Percentiles rank a stretch among this genome's conserved stretches.
Evolutionary conservation across 1,140 invertebrate species (phyloP).

Genomic region (Phymorhynchus buccinoides): DNA sequence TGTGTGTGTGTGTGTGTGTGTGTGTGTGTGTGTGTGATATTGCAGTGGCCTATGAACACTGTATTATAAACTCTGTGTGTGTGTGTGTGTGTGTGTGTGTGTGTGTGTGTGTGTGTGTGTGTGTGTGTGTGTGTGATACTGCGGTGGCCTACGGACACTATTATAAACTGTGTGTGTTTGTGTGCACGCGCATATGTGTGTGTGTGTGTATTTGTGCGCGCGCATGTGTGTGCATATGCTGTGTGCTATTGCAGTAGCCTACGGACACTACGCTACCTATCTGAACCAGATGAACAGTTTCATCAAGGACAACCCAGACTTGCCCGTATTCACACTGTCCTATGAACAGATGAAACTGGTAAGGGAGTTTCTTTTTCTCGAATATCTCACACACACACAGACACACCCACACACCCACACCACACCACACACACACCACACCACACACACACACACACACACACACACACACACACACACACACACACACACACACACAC

Average conservation of each 20-base stretch:
- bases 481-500: not conserved
- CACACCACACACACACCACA: too few relatives aligned
- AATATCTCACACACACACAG: not conserved
- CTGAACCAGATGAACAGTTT: slow-evolving; percentile 36
- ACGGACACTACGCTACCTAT: slow-evolving; percentile 32
- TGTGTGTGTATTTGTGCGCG: not conserved
- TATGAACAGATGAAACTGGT: slow-evolving; percentile 59
- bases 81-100: not conserved
- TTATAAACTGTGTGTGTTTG: not conserved
- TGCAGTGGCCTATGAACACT: too few relatives aligned
- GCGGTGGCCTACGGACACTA: not conserved
- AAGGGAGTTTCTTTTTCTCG: not conserved
- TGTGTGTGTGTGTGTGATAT: too few relatives aligned
- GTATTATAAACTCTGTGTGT: too few relatives aligned
- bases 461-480: not conserved
- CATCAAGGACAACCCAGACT: slow-evolving; percentile 28
- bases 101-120: not conserved
- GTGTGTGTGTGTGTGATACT: not conserved
- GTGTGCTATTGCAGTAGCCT: slow-evolving; percentile 21
- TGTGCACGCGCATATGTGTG: not conserved
- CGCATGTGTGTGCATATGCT: not conserved
- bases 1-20: too few relatives aligned
- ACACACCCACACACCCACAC: not conserved
- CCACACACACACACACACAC: not conserved
- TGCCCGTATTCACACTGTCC: slow-evolving; percentile 42